These are phyloP conservation scores for Myiothlypis coronata DNA, from an alignment of 2,797 vertebrate genomes.

Conservation along the genomic window DNA sequence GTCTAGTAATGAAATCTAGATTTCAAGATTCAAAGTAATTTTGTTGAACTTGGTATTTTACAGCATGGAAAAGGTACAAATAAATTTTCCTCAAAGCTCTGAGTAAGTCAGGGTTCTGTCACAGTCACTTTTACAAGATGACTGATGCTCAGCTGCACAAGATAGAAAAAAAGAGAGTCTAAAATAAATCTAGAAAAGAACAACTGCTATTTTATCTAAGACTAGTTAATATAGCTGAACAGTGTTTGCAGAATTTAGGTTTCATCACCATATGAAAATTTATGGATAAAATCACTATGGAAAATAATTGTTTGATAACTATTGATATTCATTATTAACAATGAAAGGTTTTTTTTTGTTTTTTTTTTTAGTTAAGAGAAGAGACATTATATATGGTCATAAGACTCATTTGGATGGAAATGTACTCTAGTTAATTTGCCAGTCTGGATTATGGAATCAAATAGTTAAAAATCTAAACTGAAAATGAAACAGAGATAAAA, in stretches of 20 bases:
- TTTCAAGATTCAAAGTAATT: neutral
- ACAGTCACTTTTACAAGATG: neutral
- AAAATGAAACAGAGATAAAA: neutral
- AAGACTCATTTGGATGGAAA: neutral
- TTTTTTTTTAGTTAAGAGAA: neutral
- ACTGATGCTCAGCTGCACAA: neutral
- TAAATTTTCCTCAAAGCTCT: neutral
- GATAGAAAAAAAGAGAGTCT: neutral
- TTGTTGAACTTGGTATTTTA: neutral
- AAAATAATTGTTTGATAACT: neutral
- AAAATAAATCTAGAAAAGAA: neutral
- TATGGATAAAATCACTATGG: neutral
- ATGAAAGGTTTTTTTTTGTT: neutral
- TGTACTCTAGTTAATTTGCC: neutral
- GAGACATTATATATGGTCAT: neutral
- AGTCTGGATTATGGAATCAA: neutral
- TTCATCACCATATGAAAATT: neutral
- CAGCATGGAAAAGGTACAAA: neutral
- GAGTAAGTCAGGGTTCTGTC: neutral
- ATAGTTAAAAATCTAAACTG: neutral
- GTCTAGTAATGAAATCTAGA: neutral
- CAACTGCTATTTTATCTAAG: neutral
- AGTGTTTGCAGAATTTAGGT: neutral
- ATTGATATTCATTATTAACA: neutral
- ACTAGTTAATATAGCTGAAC: neutral